Percentiles rank a stretch among this genome's conserved stretches.
These are phyloP conservation scores for Strix aluco DNA, from an alignment of 2,113 vertebrate genomes.

Conservation along the genomic window DNA sequence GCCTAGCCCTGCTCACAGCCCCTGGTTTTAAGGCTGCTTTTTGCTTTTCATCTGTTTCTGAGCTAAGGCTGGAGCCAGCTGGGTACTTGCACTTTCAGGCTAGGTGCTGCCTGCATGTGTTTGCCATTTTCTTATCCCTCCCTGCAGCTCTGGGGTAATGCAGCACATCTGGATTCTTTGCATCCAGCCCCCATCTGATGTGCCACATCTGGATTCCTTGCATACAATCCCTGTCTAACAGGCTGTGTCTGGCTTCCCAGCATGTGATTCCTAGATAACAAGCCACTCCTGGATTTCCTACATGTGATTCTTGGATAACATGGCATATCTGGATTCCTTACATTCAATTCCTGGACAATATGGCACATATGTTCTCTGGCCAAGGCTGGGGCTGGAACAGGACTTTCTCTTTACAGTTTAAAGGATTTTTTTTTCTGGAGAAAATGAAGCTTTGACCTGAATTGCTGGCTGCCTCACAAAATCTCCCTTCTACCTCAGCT, in stretches of 20 bases:
- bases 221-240: slow-evolving; percentile 26
- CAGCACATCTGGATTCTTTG: slow-evolving; percentile 30
- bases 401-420: slow-evolving; percentile 53
- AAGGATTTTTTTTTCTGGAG: slow-evolving; percentile 6
- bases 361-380: background rate
- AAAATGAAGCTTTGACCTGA: slow-evolving; percentile 60
- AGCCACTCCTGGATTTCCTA: slow-evolving; percentile 66
- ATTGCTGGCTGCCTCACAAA: slow-evolving; percentile 53
- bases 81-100: background rate
- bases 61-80: background rate
- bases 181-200: background rate
- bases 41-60: background rate
- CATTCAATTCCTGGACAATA: slow-evolving; percentile 62
- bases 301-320: slow-evolving; percentile 68
- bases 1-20: background rate
- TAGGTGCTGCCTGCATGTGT: background rate
- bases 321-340: slow-evolving; percentile 65
- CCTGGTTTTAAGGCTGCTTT: background rate
- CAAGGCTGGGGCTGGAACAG: slow-evolving; percentile 23
- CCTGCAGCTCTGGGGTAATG: background rate
- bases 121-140: background rate
- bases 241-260: slow-evolving; percentile 45
- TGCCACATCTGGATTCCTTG: slow-evolving; percentile 62
- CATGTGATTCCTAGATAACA: slow-evolving; percentile 65
- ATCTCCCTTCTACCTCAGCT: slow-evolving; percentile 60